A percentile compares a stretch with the other conserved stretches of the same genome.
Evolutionary conservation across 2,113 vertebrate genomes (phyloP).

Genomic region (Willisornis vidua): DNA sequence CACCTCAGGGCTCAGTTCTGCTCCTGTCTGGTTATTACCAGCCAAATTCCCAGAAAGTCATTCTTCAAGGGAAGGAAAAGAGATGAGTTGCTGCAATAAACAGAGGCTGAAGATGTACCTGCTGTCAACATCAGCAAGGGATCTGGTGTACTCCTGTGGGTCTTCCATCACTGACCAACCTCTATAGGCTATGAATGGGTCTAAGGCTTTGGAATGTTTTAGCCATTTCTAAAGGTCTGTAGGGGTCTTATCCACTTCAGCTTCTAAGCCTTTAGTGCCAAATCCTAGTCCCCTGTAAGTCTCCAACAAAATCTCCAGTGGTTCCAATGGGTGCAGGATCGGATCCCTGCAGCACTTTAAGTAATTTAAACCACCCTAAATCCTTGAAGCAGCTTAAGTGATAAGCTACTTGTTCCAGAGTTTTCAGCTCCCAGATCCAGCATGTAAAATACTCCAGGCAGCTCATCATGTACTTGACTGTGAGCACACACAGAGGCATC

Average conservation of each 20-base stretch:
- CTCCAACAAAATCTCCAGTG: background rate
- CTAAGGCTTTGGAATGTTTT: slow-evolving; percentile 31
- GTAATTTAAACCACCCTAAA: slow-evolving; percentile 58
- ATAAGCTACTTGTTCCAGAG: slow-evolving; percentile 64
- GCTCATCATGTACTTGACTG: background rate
- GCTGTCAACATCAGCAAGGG: background rate
- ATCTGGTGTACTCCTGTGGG: accelerated
- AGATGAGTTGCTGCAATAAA: background rate
- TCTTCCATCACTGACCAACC: background rate
- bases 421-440: background rate
- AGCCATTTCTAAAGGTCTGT: slow-evolving; percentile 24
- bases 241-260: slow-evolving; percentile 50
- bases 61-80: background rate
- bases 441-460: background rate
- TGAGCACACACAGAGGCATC: background rate
- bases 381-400: slow-evolving; percentile 59
- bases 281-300: slow-evolving; percentile 40
- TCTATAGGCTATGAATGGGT: background rate
- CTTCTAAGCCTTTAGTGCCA: slow-evolving; percentile 36
- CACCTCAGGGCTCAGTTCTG: background rate
- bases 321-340: slow-evolving; percentile 23
- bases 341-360: slow-evolving; percentile 47
- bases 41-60: background rate
- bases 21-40: background rate
- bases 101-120: background rate